These are phyloP conservation scores for Champsocephalus esox DNA, from an alignment of 2,797 vertebrate species.

Conservation along the genomic window DNA sequence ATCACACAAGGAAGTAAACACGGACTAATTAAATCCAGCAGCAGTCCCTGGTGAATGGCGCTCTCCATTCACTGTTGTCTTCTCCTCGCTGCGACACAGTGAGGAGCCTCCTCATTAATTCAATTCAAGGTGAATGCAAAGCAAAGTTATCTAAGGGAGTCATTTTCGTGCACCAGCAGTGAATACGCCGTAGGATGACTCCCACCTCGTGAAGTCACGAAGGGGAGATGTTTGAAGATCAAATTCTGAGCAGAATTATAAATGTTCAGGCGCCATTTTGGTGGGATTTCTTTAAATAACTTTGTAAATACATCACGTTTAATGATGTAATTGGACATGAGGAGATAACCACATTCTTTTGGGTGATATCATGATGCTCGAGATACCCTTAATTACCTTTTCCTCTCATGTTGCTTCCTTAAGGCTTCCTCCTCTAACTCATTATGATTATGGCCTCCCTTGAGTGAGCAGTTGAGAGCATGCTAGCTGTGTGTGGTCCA, in stretches of 20 bases:
- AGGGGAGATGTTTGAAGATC: conserved; percentile 40
- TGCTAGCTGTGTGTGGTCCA: conserved; percentile 24
- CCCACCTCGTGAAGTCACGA: conserved; percentile 28
- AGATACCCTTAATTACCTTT: conserved; percentile 73
- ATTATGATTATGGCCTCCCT: conserved; percentile 68
- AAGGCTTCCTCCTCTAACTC: conserved; percentile 60
- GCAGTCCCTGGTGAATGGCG: conserved; percentile 55
- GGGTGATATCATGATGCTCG: conserved; percentile 61
- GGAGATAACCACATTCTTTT: conserved; percentile 65
- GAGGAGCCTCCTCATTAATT: conserved; percentile 72
- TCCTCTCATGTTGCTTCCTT: conserved; percentile 62
- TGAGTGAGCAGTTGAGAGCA: conserved; percentile 60
- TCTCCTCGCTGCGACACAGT: conserved; percentile 57
- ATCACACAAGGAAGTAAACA: conserved; percentile 72
- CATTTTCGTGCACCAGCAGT: conserved; percentile 33
- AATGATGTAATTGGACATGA: conserved; percentile 62
- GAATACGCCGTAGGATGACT: conserved; percentile 12
- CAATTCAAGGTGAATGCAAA: conserved; percentile 54
- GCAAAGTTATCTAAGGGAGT: conserved; percentile 33
- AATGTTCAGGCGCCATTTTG: conserved; percentile 28
- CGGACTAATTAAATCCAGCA: conserved; percentile 79
- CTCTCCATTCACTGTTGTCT: conserved; percentile 64
- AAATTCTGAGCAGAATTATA: conserved; percentile 31
- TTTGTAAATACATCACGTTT: conserved; percentile 48
- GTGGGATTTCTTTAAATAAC: conserved; percentile 13